phyloP scores from a whole-genome alignment of 2,797 vertebrate species.

The Typhlichthys eigenmanni region DNA sequence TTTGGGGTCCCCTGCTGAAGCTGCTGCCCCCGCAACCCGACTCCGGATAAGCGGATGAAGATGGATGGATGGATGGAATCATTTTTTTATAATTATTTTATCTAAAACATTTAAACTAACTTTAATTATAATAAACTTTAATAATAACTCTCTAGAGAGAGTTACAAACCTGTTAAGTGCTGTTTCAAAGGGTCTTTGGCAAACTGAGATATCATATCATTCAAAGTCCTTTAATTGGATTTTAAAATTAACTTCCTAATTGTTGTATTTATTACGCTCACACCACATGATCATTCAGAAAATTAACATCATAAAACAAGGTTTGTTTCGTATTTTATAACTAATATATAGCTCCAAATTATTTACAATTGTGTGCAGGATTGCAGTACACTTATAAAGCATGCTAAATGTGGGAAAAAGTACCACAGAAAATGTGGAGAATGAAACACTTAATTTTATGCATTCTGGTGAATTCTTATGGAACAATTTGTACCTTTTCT shows the following conservation, averaged over 20 bases:
- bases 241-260: constrained; percentile 11
- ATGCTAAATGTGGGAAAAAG: constrained; percentile 5
- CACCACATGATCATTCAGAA: constrained; percentile 3
- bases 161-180: constrained; percentile 16
- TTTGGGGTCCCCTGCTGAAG: too few species aligned
- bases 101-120: too few species aligned
- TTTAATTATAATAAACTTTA: too few species aligned
- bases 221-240: constrained; percentile 11
- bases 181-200: constrained; percentile 12
- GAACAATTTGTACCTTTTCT: too few species aligned
- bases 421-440: not conserved
- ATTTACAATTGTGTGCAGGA: constrained; percentile 5
- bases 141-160: not conserved
- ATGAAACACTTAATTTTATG: too few species aligned
- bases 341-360: constrained; percentile 8
- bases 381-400: constrained; percentile 7
- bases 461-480: too few species aligned
- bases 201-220: constrained; percentile 15
- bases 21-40: too few species aligned
- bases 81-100: not conserved
- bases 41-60: too few species aligned
- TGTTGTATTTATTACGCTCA: too few species aligned
- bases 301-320: constrained; percentile 6
- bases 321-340: constrained; percentile 12
- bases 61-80: not conserved